phyloP scores from a whole-genome alignment of 2,113 vertebrate species.

The Lepus europaeus region DNA sequence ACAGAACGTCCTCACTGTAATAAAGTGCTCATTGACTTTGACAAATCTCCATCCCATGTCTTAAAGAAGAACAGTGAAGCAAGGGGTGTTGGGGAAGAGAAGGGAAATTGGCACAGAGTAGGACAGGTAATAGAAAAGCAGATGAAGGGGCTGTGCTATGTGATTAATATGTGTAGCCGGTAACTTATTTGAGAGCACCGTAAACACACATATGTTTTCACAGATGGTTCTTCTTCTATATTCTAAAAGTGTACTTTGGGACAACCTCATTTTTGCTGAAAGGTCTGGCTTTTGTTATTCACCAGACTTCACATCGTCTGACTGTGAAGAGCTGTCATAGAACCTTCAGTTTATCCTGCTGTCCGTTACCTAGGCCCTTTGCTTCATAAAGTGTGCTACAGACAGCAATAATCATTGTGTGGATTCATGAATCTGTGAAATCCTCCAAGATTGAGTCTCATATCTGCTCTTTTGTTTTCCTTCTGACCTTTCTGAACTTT shows the following conservation, averaged over 20 bases:
- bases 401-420: not conserved
- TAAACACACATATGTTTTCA: not conserved
- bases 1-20: constrained; percentile 90
- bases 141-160: constrained; percentile 70
- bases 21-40: constrained; percentile 94
- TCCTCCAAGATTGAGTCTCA: not conserved
- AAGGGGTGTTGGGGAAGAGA: constrained; percentile 83
- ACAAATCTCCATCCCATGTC: constrained; percentile 90
- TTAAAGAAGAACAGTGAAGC: constrained; percentile 89
- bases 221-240: not conserved
- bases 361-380: not conserved
- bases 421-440: not conserved
- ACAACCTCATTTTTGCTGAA: constrained; percentile 11
- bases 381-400: constrained; percentile 26
- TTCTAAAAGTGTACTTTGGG: not conserved
- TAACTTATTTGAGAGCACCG: constrained; percentile 60
- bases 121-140: constrained; percentile 85
- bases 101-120: constrained; percentile 86
- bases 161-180: constrained; percentile 80
- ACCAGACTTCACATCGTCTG: not conserved
- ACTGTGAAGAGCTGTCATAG: constrained; percentile 48
- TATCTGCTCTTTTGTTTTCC: not conserved
- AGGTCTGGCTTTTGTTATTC: constrained; percentile 64
- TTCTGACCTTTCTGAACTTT: constrained; percentile 53
- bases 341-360: constrained; percentile 45